phyloP scores from a whole-genome alignment of 2,888 invertebrate genomes.

The Fragum whitleyi region DNA sequence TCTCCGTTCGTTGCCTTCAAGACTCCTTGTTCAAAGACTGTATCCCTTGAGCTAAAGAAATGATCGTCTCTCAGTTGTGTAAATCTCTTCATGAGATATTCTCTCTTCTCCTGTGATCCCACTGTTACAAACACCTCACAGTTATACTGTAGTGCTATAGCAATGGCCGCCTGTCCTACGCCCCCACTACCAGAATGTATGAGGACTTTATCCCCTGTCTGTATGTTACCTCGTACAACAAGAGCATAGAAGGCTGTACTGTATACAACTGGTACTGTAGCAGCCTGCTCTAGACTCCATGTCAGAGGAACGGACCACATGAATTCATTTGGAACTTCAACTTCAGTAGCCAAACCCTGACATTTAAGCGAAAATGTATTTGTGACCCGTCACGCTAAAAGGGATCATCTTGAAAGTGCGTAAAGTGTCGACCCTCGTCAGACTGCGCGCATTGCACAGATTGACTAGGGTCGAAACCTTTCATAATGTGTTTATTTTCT shows the following conservation, averaged over 20 bases:
- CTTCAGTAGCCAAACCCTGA: slow-evolving; percentile 91
- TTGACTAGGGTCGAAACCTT: too few relatives aligned
- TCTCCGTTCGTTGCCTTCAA: slow-evolving; percentile 93
- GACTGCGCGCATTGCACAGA: too few relatives aligned
- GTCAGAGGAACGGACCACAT: slow-evolving; percentile 93
- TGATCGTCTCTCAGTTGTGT: slow-evolving; percentile 92
- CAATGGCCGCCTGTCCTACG: slow-evolving; percentile 98
- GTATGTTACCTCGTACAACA: slow-evolving; percentile 93
- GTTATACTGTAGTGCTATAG: slow-evolving; percentile 95
- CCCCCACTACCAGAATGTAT: slow-evolving; percentile 98
- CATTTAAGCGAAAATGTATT: too few relatives aligned
- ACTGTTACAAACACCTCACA: slow-evolving; percentile 93
- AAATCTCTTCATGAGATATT: slow-evolving; percentile 94
- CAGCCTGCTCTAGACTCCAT: slow-evolving; percentile 96
- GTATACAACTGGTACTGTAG: slow-evolving; percentile 98
- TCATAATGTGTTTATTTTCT: too few relatives aligned
- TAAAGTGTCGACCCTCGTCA: too few relatives aligned
- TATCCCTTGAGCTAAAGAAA: slow-evolving; percentile 96
- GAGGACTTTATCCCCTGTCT: slow-evolving; percentile 92
- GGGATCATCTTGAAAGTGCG: too few relatives aligned
- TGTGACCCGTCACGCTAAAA: too few relatives aligned
- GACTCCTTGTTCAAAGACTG: slow-evolving; percentile 95
- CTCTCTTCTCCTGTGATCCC: slow-evolving; percentile 93
- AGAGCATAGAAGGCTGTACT: slow-evolving; percentile 95
- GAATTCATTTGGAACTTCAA: slow-evolving; percentile 91